A percentile compares a stretch with the other conserved stretches of the same genome.
These are phyloP conservation scores for Argyresthia goedartella DNA, from an alignment of 2,888 invertebrate genomes.

Conservation along the genomic window DNA sequence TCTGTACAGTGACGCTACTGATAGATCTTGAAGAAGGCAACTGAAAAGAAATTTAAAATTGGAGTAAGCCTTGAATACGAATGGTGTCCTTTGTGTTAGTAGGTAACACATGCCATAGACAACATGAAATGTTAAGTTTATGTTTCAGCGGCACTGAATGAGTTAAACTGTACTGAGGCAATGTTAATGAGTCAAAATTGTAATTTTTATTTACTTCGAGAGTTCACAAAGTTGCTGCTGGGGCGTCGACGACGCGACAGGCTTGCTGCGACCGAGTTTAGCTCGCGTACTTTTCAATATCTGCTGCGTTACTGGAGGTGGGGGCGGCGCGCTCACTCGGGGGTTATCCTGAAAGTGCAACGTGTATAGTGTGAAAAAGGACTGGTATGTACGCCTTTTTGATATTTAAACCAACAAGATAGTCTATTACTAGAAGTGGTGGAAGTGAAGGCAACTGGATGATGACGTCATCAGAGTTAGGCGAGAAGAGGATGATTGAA, in stretches of 20 bases:
- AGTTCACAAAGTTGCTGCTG: slow-evolving; percentile 52
- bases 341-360: slow-evolving; percentile 54
- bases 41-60: no score
- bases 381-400: no score
- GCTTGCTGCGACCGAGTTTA: slow-evolving; percentile 46
- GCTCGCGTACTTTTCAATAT: slow-evolving; percentile 54
- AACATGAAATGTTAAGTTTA: no score
- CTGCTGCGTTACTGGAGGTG: slow-evolving; percentile 50
- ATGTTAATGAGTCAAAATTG: neutral
- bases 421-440: no score
- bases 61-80: no score
- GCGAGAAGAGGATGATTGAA: no score
- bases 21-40: slow-evolving; percentile 51
- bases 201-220: slow-evolving; percentile 47
- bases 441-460: no score
- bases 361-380: no score
- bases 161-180: neutral
- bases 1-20: slow-evolving; percentile 40
- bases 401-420: no score
- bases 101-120: no score
- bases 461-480: no score
- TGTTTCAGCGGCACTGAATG: neutral
- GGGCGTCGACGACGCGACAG: slow-evolving; percentile 60
- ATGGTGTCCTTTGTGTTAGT: no score
- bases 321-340: slow-evolving; percentile 32